phyloP scores from a whole-genome alignment of 2,888 invertebrate species.

The Incurvaria masculella region DNA sequence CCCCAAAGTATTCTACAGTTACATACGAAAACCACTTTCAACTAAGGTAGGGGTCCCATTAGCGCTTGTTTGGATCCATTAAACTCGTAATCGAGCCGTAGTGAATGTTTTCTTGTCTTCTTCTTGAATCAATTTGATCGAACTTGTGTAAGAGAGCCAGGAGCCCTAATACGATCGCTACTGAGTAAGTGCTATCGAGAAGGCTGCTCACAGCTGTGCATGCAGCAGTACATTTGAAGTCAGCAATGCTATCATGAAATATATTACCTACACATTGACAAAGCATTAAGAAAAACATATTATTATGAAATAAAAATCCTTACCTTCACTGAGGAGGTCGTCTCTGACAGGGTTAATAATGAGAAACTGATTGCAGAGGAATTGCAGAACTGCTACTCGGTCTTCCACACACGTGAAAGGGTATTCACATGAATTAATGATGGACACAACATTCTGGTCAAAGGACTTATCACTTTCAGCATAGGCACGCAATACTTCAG shows the following conservation, averaged over 20 bases:
- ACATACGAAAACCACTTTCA: too few species aligned
- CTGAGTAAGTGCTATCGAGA: too few species aligned
- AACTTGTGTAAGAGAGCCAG: too few species aligned
- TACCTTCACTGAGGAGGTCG: slow-evolving; percentile 91
- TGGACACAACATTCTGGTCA: slow-evolving; percentile 67
- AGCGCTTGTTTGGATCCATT: too few species aligned
- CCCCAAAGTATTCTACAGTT: too few species aligned
- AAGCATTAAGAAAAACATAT: slow-evolving; percentile 7
- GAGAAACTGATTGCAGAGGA: slow-evolving; percentile 92
- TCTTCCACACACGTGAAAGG: slow-evolving; percentile 82
- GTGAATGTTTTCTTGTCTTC: too few species aligned
- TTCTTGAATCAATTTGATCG: too few species aligned
- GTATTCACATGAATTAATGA: slow-evolving; percentile 75
- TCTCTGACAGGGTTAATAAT: slow-evolving; percentile 91
- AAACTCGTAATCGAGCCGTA: too few species aligned
- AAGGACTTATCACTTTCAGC: slow-evolving; percentile 87
- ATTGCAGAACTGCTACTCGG: slow-evolving; percentile 79
- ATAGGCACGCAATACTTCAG: slow-evolving; percentile 85
- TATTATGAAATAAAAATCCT: slow-evolving; percentile 15
- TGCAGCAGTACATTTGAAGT: background rate
- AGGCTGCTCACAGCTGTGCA: background rate
- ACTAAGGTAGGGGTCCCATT: too few species aligned
- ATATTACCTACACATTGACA: too few species aligned
- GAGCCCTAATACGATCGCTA: too few species aligned
- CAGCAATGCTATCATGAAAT: background rate